These are phyloP conservation scores for Lacanobia wlatinum DNA, from an alignment of 2,888 invertebrate genomes.

Conservation along the genomic window DNA sequence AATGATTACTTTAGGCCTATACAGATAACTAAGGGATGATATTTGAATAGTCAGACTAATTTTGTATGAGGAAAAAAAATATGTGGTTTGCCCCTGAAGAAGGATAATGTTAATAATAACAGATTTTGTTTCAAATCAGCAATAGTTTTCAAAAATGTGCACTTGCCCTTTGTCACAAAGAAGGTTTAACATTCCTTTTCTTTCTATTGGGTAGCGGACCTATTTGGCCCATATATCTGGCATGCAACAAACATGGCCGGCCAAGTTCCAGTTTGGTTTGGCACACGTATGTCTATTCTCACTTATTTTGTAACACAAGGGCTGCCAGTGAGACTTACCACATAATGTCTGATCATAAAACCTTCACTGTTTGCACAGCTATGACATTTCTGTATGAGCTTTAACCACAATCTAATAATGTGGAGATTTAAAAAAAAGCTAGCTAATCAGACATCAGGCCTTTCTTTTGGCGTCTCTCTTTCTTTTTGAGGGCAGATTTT, in stretches of 20 bases:
- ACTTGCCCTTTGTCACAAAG: not conserved
- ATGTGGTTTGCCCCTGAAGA: too few relatives aligned
- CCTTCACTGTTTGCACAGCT: not conserved
- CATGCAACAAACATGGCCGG: slow-evolving; percentile 41
- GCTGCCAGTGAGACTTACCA: slow-evolving; percentile 16
- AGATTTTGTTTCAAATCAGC: too few relatives aligned
- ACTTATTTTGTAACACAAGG: slow-evolving; percentile 43
- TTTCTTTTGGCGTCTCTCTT: too few relatives aligned
- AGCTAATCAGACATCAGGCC: too few relatives aligned
- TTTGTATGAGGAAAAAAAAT: too few relatives aligned
- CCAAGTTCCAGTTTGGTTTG: slow-evolving; percentile 48
- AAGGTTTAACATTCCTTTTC: not conserved
- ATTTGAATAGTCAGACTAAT: too few relatives aligned
- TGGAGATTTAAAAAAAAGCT: not conserved
- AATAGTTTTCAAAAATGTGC: too few relatives aligned
- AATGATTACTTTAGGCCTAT: not conserved
- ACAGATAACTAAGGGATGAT: too few relatives aligned
- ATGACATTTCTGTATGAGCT: not conserved
- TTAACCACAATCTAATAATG: not conserved
- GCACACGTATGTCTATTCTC: slow-evolving; percentile 34
- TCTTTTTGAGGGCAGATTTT: too few relatives aligned
- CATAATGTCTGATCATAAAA: not conserved
- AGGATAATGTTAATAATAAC: too few relatives aligned
- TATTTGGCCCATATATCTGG: slow-evolving; percentile 55
- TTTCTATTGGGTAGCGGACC: not conserved